Base-by-base conservation (phyloP, 2,113 vertebrate genomes). In the Ursus arctos region DNA sequence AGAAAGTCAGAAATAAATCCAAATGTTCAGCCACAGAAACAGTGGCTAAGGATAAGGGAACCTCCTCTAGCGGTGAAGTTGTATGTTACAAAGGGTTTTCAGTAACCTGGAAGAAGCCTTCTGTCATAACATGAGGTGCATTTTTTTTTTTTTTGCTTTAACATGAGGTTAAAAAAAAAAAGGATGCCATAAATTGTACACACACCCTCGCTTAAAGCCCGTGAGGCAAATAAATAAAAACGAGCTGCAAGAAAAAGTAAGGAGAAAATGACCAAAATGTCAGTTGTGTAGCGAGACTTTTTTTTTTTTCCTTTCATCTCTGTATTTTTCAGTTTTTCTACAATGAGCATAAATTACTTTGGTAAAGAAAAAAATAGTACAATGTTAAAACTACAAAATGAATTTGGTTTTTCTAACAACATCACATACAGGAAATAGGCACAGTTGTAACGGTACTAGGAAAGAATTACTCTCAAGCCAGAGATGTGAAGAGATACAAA, bases 1-100 rank as follows among this genome's bases (percentile, higher is more conserved):
- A 88, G 4, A 97, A 82, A 77, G 22, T 71, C 33, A 47, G 65
- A 95, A 84, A 81, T 51, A 81, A 94, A 86, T 36, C 9, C 33
- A 57, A 79, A 90, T 79, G 33, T 36, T 65, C 43, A 55, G 36
- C 24, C 47, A 76, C 43, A 82, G 55, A 59, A 88, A 49, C 55
- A 82, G 49, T 18, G 2, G 15, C 28, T 47, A 90, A 84, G 72
- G 53, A 49, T 47, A 86, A 53, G 9, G 14, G 16, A 49, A 28
- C 4, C n/a, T 88, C 57, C 19, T 79, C 80, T 28, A 36, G 55
- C n/a, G n/a, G 33, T 63, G 26, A 61, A 82, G n/a, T 31, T 57
- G 24, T 28, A 8, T 26, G 40, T 49, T 40, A 85, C 3, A 21
- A 69, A 71, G 43, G 24, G 15, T 67, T 51, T 79, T n/a, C 71